Percentiles rank a stretch among this genome's conserved stretches.
These are phyloP conservation scores for Drosophila tripunctata DNA, from an alignment of 2,888 invertebrate species.

Conservation along the genomic window DNA sequence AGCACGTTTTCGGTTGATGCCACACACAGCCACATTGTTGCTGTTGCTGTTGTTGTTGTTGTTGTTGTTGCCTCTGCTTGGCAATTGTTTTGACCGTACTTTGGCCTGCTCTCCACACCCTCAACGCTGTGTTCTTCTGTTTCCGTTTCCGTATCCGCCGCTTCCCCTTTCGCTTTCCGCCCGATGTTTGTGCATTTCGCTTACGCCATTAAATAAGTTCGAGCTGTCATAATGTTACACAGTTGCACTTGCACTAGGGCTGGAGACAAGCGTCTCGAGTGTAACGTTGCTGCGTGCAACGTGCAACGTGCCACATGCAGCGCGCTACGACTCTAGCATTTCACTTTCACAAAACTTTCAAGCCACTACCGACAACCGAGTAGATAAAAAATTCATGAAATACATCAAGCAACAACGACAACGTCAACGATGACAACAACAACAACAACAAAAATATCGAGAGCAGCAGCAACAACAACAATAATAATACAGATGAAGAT, in stretches of 20 bases:
- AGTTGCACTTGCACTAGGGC: constrained; percentile 29
- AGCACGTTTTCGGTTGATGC: constrained; percentile 18
- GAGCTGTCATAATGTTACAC: constrained; percentile 51
- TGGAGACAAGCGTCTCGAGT: constrained; percentile 20
- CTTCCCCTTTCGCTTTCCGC: background rate
- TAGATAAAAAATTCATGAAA: constrained; percentile 74
- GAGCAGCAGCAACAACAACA: background rate
- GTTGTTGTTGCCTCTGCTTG: background rate
- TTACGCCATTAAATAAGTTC: constrained; percentile 49
- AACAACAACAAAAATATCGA: background rate
- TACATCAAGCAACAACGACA: constrained; percentile 43
- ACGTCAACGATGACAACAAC: background rate
- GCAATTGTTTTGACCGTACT: constrained; percentile 37
- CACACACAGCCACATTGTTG: constrained; percentile 35
- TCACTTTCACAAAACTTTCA: constrained; percentile 67
- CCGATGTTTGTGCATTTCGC: constrained; percentile 26
- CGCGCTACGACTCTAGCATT: constrained; percentile 51
- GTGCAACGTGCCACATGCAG: constrained; percentile 8
- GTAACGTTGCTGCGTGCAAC: constrained; percentile 19
- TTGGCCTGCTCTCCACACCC: background rate
- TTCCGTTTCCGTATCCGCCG: background rate
- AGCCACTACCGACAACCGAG: constrained; percentile 41
- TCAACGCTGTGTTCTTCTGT: background rate
- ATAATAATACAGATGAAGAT: constrained; percentile 21
- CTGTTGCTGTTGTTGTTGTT: background rate